A percentile compares a stretch with the other conserved stretches of the same genome.
phyloP scores from a whole-genome alignment of 1,140 invertebrate species.

The Centruroides sculpturatus region DNA sequence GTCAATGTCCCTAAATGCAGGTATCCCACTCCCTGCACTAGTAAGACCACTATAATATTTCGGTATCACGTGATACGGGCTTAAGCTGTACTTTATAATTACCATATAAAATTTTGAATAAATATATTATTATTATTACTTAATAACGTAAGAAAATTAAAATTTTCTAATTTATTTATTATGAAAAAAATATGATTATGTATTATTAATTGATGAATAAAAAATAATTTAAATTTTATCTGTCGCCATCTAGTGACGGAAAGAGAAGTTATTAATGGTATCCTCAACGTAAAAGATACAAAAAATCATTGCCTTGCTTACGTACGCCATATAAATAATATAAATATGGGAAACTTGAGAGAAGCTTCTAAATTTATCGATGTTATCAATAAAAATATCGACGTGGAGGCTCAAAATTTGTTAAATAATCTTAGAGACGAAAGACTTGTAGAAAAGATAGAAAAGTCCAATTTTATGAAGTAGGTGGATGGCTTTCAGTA shows the following conservation, averaged over 20 bases:
- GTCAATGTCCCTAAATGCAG: too few relatives aligned
- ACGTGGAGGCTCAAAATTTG: slow-evolving; percentile 81
- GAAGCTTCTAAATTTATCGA: slow-evolving; percentile 91
- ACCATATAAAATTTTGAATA: too few relatives aligned
- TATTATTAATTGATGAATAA: too few relatives aligned
- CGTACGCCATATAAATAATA: slow-evolving; percentile 91
- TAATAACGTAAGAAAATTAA: too few relatives aligned
- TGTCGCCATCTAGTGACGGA: slow-evolving; percentile 63
- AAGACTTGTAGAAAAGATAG: slow-evolving; percentile 68
- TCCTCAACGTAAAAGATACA: slow-evolving; percentile 84
- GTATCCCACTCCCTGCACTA: too few relatives aligned
- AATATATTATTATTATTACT: too few relatives aligned
- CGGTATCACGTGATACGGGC: too few relatives aligned
- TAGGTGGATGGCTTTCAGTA: slow-evolving; percentile 24
- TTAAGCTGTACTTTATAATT: too few relatives aligned
- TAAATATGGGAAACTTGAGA: slow-evolving; percentile 86
- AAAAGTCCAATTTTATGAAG: slow-evolving; percentile 73
- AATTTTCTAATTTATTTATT: too few relatives aligned
- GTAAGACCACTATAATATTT: too few relatives aligned
- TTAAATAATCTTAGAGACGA: slow-evolving; percentile 79
- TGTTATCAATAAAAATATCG: slow-evolving; percentile 80
- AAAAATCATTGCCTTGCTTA: slow-evolving; percentile 95
- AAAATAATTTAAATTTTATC: background rate
- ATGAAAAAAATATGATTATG: too few relatives aligned
- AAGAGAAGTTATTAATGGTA: slow-evolving; percentile 88